Evolutionary conservation across 2,113 vertebrate species (phyloP).

Genomic region (Mormyrus lacerda): DNA sequence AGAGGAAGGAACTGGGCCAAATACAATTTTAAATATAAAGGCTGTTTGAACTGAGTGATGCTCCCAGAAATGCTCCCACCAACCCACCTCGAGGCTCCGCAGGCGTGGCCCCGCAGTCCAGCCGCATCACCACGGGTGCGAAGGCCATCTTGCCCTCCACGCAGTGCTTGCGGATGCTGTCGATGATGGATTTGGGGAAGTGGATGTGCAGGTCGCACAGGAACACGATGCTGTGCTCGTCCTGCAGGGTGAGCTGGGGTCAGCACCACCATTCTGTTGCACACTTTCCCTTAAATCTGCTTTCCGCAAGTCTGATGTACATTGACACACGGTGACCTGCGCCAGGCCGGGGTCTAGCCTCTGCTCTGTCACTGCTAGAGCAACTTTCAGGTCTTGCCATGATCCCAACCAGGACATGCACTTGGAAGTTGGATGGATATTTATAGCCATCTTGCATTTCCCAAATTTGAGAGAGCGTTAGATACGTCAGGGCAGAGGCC

Average conservation of each 20-base stretch:
- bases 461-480: constrained; percentile 5
- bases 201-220: constrained; percentile 77
- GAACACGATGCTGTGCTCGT: constrained; percentile 72
- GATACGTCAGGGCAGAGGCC: neutral
- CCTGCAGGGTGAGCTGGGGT: constrained; percentile 44
- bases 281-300: neutral
- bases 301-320: neutral
- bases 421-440: neutral
- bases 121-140: constrained; percentile 70
- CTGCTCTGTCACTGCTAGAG: neutral
- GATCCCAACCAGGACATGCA: neutral
- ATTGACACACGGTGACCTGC: neutral
- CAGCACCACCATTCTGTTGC: neutral
- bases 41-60: neutral
- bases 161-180: constrained; percentile 67
- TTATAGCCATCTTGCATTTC: neutral
- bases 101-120: constrained; percentile 66
- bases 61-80: neutral
- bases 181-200: constrained; percentile 63
- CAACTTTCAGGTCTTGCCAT: neutral
- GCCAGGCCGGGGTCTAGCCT: neutral
- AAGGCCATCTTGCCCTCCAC: constrained; percentile 76
- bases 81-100: constrained; percentile 43
- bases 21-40: neutral
- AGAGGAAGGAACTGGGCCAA: neutral